These are phyloP conservation scores for Timema cristinae DNA, from an alignment of 2,888 invertebrate genomes.

Conservation along the genomic window DNA sequence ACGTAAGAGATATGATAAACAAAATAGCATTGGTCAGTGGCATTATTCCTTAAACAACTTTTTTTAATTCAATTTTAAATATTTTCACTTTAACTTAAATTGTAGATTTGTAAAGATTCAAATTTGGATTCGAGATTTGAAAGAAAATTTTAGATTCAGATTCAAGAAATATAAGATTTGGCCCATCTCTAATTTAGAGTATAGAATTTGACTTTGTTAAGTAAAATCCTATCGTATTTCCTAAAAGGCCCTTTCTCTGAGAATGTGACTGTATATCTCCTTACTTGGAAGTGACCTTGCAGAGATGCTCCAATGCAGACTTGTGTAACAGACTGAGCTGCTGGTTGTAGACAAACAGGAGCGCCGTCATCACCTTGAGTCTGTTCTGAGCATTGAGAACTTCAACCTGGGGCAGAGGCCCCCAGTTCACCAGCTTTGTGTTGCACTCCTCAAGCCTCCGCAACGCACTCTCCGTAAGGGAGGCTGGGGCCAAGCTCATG, in stretches of 20 bases:
- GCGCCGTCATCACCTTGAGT: constrained; percentile 80
- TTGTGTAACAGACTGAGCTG: constrained; percentile 76
- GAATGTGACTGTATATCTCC: constrained; percentile 28
- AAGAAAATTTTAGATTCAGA: too few relatives aligned
- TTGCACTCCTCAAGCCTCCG: constrained; percentile 86
- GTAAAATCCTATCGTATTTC: too few relatives aligned
- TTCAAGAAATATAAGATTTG: too few relatives aligned
- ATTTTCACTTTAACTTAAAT: too few relatives aligned
- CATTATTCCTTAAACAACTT: too few relatives aligned
- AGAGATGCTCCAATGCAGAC: constrained; percentile 73
- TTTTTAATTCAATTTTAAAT: too few relatives aligned
- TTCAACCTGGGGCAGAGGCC: constrained; percentile 86
- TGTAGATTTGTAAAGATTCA: too few relatives aligned
- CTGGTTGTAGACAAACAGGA: constrained; percentile 84
- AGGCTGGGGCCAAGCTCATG: constrained; percentile 68
- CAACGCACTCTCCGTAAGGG: constrained; percentile 79
- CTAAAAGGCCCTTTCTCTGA: background rate
- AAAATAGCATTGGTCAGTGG: too few relatives aligned
- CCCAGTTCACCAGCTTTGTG: constrained; percentile 83
- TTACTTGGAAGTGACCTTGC: constrained; percentile 75
- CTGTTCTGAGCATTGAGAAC: constrained; percentile 88
- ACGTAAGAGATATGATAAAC: too few relatives aligned
- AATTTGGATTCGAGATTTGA: too few relatives aligned
- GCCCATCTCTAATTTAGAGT: too few relatives aligned
- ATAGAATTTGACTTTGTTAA: too few relatives aligned